phyloP scores from a whole-genome alignment of 2,888 invertebrate species.

The Idaea dimidiata region DNA sequence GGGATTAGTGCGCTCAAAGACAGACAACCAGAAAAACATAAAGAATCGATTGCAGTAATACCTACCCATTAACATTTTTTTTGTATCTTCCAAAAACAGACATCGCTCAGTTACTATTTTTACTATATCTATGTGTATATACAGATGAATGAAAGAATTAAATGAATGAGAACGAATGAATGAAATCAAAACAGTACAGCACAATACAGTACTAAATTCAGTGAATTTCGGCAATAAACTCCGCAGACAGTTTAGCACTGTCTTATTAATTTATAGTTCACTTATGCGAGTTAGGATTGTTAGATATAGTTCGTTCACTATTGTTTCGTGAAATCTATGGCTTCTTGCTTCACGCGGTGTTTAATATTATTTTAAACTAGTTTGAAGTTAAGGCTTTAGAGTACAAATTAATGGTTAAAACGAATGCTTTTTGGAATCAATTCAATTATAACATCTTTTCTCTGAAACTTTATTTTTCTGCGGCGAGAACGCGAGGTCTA shows the following conservation, averaged over 20 bases:
- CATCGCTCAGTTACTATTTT: too few species aligned
- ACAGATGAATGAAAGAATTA: too few species aligned
- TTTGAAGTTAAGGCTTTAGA: not conserved
- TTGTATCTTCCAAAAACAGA: too few species aligned
- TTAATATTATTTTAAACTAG: not conserved
- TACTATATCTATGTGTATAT: too few species aligned
- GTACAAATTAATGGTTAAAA: not conserved
- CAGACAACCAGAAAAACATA: too few species aligned
- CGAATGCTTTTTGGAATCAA: not conserved
- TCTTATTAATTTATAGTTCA: not conserved
- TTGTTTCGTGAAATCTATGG: not conserved
- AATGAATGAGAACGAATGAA: too few species aligned
- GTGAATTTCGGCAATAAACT: not conserved
- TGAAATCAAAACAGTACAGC: too few species aligned
- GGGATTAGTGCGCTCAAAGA: too few species aligned
- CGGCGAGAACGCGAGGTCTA: too few species aligned
- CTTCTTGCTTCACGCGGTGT: not conserved
- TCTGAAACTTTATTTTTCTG: not conserved
- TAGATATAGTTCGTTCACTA: not conserved
- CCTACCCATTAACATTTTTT: too few species aligned
- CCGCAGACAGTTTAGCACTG: not conserved
- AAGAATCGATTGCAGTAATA: too few species aligned
- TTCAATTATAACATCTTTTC: not conserved
- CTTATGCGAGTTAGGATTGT: not conserved
- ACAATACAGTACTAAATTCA: constrained; percentile 14